Evolutionary conservation across 2,113 vertebrate genomes (phyloP), one percentile per base, ranked within the genome.

Genomic region (Dicaeum eximium): DNA sequence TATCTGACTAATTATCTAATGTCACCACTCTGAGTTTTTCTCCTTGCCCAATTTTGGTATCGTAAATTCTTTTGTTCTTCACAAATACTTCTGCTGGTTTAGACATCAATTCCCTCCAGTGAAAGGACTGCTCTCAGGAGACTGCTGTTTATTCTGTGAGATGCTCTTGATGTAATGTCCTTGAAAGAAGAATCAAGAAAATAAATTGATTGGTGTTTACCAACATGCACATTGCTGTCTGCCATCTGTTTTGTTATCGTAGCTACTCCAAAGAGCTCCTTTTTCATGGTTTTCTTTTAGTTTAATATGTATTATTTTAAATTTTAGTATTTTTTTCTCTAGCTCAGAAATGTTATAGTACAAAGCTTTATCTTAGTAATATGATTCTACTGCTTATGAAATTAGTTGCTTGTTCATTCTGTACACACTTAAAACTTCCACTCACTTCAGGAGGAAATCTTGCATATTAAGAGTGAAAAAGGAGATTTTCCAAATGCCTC

Each of bases 101-200:
- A 88, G 92, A 83, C 86, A 94, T 60, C 60, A 93, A 38, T 91
- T 97, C 91, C 50, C 92, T 54, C 42, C 84, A 86, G 83, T 60
- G 15, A 53, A 78, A 80, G 21, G 15, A 47, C 75, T 83, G 28
- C 38, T 91, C 40, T 71, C 42, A 82, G 56, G 44, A 93, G 73
- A 73, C 51, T 86, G 31, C 27, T 54, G 66, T 96, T 93, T 91
- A 37, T 92, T 95, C 60, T 91, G 33, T 24, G 70, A 97, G 60
- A 70, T 82, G 18, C 35, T 96, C 82, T 82, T 93, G 40, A 75
- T 90, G 56, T 66, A 35, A 84, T 95, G 86, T 22, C 71, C 92
- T 97, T 95, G 94, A 95, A 95, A 82, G 58, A 6, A 94, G 51
- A 91, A 93, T 90, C 92, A 95, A 93, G 56, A 91, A 30, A 66